phyloP scores from a whole-genome alignment of 2,888 invertebrate genomes.

The Harpalus rufipes region DNA sequence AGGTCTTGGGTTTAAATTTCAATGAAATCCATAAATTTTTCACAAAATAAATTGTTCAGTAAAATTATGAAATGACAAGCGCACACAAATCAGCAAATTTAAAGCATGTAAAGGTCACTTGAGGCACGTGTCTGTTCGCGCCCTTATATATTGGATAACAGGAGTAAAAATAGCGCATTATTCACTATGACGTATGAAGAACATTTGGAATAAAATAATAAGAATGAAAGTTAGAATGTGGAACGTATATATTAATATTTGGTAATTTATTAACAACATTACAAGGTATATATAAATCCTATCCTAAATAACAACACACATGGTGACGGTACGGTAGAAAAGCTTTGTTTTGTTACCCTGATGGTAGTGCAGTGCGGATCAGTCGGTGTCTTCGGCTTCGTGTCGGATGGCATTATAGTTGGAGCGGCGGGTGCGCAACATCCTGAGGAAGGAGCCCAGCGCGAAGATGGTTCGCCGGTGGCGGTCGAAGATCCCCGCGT shows the following conservation, averaged over 20 bases:
- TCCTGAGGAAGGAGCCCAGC: slow-evolving; percentile 86
- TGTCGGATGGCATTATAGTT: slow-evolving; percentile 87
- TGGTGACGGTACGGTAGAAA: slow-evolving; percentile 44
- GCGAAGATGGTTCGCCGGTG: slow-evolving; percentile 88
- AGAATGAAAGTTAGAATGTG: no score
- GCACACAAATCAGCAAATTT: no score
- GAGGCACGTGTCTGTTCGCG: no score
- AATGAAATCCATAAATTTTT: no score
- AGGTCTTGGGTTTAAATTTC: no score
- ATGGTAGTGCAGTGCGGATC: slow-evolving; percentile 26
- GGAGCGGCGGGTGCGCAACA: slow-evolving; percentile 86
- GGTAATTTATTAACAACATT: slow-evolving; percentile 41
- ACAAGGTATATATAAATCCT: slow-evolving; percentile 46
- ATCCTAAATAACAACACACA: slow-evolving; percentile 44
- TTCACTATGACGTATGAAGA: no score
- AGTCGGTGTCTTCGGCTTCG: slow-evolving; percentile 73
- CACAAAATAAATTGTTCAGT: no score
- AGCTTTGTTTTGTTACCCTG: slow-evolving; percentile 30
- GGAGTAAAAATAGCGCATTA: no score
- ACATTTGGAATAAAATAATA: not conserved
- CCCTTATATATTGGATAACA: no score
- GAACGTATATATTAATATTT: no score
- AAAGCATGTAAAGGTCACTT: not conserved
- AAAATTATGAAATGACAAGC: no score
- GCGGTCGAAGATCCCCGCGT: slow-evolving; percentile 88